Conservation (phyloP, 1,140 invertebrate species). For the Brachionus paranguensis region DNA sequence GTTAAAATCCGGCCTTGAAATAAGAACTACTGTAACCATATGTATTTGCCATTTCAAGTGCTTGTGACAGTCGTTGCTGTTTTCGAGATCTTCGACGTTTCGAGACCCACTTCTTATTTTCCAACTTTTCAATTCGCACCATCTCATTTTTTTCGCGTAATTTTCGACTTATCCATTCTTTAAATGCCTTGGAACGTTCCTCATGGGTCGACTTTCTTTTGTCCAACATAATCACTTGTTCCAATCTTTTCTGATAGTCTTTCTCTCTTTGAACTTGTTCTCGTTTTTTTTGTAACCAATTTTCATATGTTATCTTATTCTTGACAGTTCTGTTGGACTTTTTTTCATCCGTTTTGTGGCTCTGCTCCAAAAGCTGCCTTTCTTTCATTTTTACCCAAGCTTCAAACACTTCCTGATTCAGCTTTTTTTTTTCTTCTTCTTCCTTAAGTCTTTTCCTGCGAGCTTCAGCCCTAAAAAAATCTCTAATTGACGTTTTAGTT, state of each 20-base stretch:
- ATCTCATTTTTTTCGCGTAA: not conserved
- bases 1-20: not conserved
- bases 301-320: not conserved
- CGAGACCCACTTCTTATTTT: conserved; percentile 29
- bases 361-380: not conserved
- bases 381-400: conserved; percentile 27
- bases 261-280: not conserved
- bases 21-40: conserved; percentile 15
- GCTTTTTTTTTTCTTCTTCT: conserved; percentile 23
- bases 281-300: conserved; percentile 28
- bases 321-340: not conserved
- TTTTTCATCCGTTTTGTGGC: not conserved
- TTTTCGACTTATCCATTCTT: conserved; percentile 18
- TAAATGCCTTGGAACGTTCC: conserved; percentile 13
- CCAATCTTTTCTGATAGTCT: conserved; percentile 33
- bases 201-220: not conserved
- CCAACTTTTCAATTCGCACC: not conserved
- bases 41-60: conserved; percentile 34
- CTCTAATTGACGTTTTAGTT: not conserved
- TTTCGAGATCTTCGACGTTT: conserved; percentile 16
- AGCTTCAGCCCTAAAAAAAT: not conserved
- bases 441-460: not conserved
- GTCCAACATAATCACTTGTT: conserved; percentile 10
- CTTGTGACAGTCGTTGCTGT: conserved; percentile 33
- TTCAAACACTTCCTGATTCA: conserved; percentile 7